Conservation (phyloP, 2,888 invertebrate genomes). For the Trichopria drosophilae region DNA sequence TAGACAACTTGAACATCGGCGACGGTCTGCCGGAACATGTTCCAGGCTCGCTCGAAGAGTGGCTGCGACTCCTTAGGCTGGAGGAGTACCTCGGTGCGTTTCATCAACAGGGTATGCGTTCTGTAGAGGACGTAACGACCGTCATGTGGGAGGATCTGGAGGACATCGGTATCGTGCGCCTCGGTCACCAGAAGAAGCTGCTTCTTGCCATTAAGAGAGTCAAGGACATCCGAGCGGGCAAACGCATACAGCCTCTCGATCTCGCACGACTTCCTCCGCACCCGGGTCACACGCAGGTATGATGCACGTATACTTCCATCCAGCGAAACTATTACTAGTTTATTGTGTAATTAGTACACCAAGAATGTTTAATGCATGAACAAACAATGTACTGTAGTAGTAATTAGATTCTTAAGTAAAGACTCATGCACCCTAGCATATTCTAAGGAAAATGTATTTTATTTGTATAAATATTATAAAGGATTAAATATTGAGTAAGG, state of each 20-base stretch:
- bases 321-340: too few relatives aligned
- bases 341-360: neutral
- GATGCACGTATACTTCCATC: neutral
- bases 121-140: slow-evolving; percentile 91
- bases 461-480: too few relatives aligned
- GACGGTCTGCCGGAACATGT: slow-evolving; percentile 95
- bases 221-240: slow-evolving; percentile 89
- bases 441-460: too few relatives aligned
- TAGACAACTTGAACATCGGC: slow-evolving; percentile 89
- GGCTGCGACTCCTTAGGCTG: slow-evolving; percentile 86
- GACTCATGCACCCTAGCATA: too few relatives aligned
- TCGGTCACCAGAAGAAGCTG: slow-evolving; percentile 98
- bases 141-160: slow-evolving; percentile 99
- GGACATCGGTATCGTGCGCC: slow-evolving; percentile 90
- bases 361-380: too few relatives aligned
- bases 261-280: slow-evolving; percentile 61
- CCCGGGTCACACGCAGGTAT: slow-evolving; percentile 59
- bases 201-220: slow-evolving; percentile 95
- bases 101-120: slow-evolving; percentile 89
- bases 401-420: too few relatives aligned
- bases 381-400: too few relatives aligned
- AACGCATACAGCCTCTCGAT: slow-evolving; percentile 63
- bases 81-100: slow-evolving; percentile 91
- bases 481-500: too few relatives aligned
- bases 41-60: slow-evolving; percentile 91